Percentiles rank a stretch among this genome's conserved stretches.
These are phyloP conservation scores for Macrostomum lignano DNA, from an alignment of 1,140 invertebrate species.

Conservation along the genomic window DNA sequence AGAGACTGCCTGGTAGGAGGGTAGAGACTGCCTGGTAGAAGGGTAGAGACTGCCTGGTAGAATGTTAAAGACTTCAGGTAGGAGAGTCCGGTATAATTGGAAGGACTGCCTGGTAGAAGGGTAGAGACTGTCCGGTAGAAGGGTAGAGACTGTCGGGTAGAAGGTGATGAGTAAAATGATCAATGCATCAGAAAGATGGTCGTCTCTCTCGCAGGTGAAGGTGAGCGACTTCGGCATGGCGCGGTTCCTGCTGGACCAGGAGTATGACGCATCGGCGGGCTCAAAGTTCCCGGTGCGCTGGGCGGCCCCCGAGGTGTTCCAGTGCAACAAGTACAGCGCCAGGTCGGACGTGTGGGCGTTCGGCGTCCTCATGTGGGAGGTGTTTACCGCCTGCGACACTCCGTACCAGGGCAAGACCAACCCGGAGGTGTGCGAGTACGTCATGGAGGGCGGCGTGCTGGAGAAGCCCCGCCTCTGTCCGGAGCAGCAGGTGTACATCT, in stretches of 20 bases:
- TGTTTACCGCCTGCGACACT: constrained; percentile 15
- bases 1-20: too few relatives aligned
- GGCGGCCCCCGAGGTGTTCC: constrained; percentile 77
- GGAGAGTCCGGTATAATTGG: too few relatives aligned
- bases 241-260: constrained; percentile 66
- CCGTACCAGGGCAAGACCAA: constrained; percentile 36
- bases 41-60: too few relatives aligned
- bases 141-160: too few relatives aligned
- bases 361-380: constrained; percentile 64
- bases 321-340: constrained; percentile 79
- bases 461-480: constrained; percentile 13
- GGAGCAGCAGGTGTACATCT: constrained; percentile 10
- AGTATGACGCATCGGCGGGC: constrained; percentile 72
- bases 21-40: too few relatives aligned
- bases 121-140: too few relatives aligned
- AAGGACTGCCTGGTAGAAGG: too few relatives aligned
- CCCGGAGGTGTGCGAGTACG: constrained; percentile 35
- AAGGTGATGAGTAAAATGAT: too few relatives aligned
- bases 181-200: too few relatives aligned
- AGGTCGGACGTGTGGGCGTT: constrained; percentile 92
- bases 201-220: constrained; percentile 37
- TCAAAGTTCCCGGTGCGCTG: constrained; percentile 91
- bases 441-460: constrained; percentile 13
- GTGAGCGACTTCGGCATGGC: constrained; percentile 26
- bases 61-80: too few relatives aligned